Percentiles rank a stretch among this genome's conserved stretches.
Evolutionary conservation across 2,888 invertebrate genomes (phyloP).

Genomic region (Anthophora plumipes): DNA sequence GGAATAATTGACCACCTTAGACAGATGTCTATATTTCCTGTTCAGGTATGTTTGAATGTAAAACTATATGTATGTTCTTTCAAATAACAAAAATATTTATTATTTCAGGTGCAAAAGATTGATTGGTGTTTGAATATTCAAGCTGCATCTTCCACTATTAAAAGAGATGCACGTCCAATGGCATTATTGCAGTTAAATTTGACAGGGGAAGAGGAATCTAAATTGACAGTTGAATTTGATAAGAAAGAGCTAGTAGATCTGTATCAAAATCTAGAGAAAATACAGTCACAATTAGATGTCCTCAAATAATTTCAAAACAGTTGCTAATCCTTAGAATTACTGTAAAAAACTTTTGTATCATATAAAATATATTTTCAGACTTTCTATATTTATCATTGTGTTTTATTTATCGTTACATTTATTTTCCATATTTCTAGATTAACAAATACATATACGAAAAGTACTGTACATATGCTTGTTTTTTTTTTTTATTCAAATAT

Average conservation of each 20-base stretch:
- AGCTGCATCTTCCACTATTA: slow-evolving; percentile 77
- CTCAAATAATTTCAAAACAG: slow-evolving; percentile 71
- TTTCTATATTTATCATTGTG: slow-evolving; percentile 25
- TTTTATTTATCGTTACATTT: slow-evolving; percentile 31
- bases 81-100: not conserved
- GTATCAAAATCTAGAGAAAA: slow-evolving; percentile 78
- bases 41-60: slow-evolving; percentile 71
- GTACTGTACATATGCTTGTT: not conserved
- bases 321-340: slow-evolving; percentile 18
- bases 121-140: slow-evolving; percentile 79
- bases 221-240: slow-evolving; percentile 79
- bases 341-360: slow-evolving; percentile 46
- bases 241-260: slow-evolving; percentile 75
- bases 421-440: not conserved
- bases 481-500: not conserved
- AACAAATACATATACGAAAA: not conserved
- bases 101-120: slow-evolving; percentile 75
- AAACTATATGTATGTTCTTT: not conserved
- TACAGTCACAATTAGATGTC: slow-evolving; percentile 80
- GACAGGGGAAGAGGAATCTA: slow-evolving; percentile 70
- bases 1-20: slow-evolving; percentile 76
- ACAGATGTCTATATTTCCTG: slow-evolving; percentile 78
- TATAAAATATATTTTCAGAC: slow-evolving; percentile 53
- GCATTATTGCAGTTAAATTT: slow-evolving; percentile 78
- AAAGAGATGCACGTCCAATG: slow-evolving; percentile 76